phyloP scores from a whole-genome alignment of 2,888 invertebrate species.

The Lithophane ornitopus region DNA sequence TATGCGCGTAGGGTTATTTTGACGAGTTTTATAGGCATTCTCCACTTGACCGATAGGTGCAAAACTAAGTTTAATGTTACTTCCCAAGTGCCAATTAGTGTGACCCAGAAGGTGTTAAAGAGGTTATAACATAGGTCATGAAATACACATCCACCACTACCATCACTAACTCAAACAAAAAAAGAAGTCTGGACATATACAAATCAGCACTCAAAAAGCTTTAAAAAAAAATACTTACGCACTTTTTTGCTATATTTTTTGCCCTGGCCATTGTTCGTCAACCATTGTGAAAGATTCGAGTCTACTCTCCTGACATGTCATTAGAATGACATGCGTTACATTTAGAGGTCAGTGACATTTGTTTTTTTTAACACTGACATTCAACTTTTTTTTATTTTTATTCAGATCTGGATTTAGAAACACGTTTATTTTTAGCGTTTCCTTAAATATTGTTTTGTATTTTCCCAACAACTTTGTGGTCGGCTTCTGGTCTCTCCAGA shows the following conservation, averaged over 20 bases:
- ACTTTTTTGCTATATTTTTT: slow-evolving; percentile 24
- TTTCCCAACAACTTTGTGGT: neutral
- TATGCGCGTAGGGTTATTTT: too few species aligned
- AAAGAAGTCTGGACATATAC: too few species aligned
- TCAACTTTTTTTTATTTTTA: slow-evolving; percentile 31
- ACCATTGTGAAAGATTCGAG: slow-evolving; percentile 20
- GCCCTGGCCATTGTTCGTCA: slow-evolving; percentile 21
- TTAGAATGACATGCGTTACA: slow-evolving; percentile 24
- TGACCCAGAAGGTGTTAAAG: neutral
- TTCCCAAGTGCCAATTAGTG: neutral
- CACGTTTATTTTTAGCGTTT: slow-evolving; percentile 10
- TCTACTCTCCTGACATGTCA: slow-evolving; percentile 20
- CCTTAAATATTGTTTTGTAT: neutral
- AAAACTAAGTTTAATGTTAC: neutral
- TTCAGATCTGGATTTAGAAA: neutral
- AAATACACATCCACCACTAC: neutral
- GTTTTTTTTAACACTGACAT: slow-evolving; percentile 38
- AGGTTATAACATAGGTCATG: neutral
- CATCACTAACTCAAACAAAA: neutral
- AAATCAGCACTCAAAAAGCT: neutral
- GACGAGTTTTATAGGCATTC: neutral
- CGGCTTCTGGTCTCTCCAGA: neutral
- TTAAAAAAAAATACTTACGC: neutral
- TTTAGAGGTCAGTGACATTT: slow-evolving; percentile 37
- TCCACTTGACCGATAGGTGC: neutral